Percentiles rank a stretch among this genome's conserved stretches.
Conservation (phyloP, 2,797 vertebrate genomes). For the Anabas testudineus region DNA sequence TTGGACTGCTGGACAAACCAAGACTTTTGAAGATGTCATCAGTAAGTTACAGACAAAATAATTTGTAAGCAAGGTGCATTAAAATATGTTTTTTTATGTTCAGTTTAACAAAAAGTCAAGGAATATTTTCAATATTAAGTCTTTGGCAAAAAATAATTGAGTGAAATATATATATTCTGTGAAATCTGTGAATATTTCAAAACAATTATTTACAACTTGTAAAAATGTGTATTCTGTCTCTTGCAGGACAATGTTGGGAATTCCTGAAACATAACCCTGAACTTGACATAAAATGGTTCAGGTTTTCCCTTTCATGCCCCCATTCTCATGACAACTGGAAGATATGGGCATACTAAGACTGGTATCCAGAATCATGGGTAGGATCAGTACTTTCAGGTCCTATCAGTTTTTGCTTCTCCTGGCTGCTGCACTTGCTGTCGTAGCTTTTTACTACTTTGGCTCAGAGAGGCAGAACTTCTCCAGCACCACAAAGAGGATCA, state of each 20-base stretch:
- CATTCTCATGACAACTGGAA: constrained; percentile 56
- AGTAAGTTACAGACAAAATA: too few species aligned
- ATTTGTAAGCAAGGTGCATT: too few species aligned
- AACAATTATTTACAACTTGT: too few species aligned
- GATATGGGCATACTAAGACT: constrained; percentile 81
- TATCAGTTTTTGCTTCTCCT: constrained; percentile 89
- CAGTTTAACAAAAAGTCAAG: too few species aligned
- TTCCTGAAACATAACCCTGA: not conserved
- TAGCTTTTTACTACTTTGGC: constrained; percentile 95
- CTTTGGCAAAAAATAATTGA: too few species aligned
- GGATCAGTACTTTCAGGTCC: constrained; percentile 87
- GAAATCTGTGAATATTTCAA: too few species aligned
- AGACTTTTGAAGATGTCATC: too few species aligned
- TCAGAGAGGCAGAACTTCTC: constrained; percentile 93
- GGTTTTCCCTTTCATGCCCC: constrained; percentile 8
- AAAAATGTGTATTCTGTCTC: constrained; percentile 17
- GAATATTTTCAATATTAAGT: too few species aligned
- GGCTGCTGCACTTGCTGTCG: constrained; percentile 87
- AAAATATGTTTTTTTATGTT: too few species aligned
- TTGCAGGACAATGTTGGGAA: constrained; percentile 52
- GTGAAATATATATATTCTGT: too few species aligned
- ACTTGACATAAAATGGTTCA: constrained; percentile 43
- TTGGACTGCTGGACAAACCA: too few species aligned
- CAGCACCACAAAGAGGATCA: constrained; percentile 92
- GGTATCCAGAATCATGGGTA: constrained; percentile 81